Percentiles rank a stretch among this genome's conserved stretches.
These are phyloP conservation scores for Protonemura montana DNA, from an alignment of 2,888 invertebrate genomes.

Conservation along the genomic window DNA sequence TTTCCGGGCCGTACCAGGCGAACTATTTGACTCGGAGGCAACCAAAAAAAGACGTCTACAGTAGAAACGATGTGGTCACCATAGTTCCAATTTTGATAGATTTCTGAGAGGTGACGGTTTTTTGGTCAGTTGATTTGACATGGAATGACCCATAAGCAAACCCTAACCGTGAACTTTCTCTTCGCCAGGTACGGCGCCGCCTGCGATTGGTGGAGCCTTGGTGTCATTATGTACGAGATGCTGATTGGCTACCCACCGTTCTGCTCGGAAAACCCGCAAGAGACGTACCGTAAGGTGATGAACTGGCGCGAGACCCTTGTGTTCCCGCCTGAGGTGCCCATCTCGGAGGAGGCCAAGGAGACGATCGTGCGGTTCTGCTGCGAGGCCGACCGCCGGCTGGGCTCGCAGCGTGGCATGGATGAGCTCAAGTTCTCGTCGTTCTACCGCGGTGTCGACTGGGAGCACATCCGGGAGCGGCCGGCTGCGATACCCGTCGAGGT, in stretches of 20 bases:
- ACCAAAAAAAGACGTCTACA: too few species aligned
- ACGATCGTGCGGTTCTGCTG: slow-evolving; percentile 96
- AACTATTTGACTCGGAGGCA: too few species aligned
- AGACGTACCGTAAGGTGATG: slow-evolving; percentile 97
- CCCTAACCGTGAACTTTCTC: slow-evolving; percentile 86
- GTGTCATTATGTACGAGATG: slow-evolving; percentile 99
- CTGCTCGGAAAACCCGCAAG: slow-evolving; percentile 98
- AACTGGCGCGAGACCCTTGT: slow-evolving; percentile 98
- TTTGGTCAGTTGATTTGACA: too few species aligned
- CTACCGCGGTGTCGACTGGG: slow-evolving; percentile 98
- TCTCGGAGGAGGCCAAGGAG: slow-evolving; percentile 96
- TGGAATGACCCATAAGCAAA: too few species aligned
- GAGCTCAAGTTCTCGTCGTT: slow-evolving; percentile 92
- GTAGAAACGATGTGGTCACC: too few species aligned
- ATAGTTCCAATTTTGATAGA: too few species aligned
- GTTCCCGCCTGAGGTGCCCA: slow-evolving; percentile 99
- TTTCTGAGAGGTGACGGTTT: too few species aligned
- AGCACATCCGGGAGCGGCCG: slow-evolving; percentile 96
- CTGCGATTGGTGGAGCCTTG: slow-evolving; percentile 99
- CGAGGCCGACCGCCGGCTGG: slow-evolving; percentile 91
- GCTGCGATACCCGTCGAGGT: slow-evolving; percentile 98
- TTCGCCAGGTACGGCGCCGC: slow-evolving; percentile 98
- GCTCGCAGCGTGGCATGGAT: slow-evolving; percentile 88
- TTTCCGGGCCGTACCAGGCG: too few species aligned
- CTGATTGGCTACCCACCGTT: slow-evolving; percentile 99